These are phyloP conservation scores for Hemitrygon akajei DNA, from an alignment of 2,797 vertebrate genomes.

Conservation along the genomic window DNA sequence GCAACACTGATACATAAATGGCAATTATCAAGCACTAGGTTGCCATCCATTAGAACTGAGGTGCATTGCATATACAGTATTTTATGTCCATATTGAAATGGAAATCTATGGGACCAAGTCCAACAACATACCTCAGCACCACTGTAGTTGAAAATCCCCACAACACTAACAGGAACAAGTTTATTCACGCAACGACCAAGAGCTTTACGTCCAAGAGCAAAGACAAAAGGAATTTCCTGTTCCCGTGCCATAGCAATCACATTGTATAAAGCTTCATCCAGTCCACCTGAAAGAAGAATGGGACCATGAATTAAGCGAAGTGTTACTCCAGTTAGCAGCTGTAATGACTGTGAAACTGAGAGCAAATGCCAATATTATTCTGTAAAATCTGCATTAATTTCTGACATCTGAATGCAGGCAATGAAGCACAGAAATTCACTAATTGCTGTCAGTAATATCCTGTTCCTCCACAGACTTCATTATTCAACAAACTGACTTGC, in stretches of 20 bases:
- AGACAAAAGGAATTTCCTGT: constrained; percentile 96
- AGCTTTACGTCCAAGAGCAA: constrained; percentile 90
- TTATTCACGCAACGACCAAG: constrained; percentile 97
- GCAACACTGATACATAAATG: neutral
- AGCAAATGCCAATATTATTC: neutral
- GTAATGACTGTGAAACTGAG: neutral
- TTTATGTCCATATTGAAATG: neutral
- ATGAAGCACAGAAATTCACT: too few relatives aligned
- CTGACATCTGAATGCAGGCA: neutral
- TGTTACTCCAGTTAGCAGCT: too few relatives aligned
- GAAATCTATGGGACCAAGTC: neutral
- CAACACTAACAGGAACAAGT: constrained; percentile 91
- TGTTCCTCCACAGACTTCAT: too few relatives aligned
- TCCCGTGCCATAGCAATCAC: constrained; percentile 96
- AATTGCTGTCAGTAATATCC: too few relatives aligned
- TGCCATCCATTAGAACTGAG: neutral
- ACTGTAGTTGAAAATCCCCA: constrained; percentile 93
- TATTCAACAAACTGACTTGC: too few relatives aligned
- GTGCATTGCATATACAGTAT: neutral
- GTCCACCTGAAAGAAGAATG: constrained; percentile 67
- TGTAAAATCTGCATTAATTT: neutral
- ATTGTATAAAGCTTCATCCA: constrained; percentile 93
- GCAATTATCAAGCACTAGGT: neutral
- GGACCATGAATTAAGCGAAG: constrained; percentile 40
- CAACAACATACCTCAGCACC: constrained; percentile 80